Base-by-base conservation (phyloP, 2,888 invertebrate species). In the Gymnocheta viridis region DNA sequence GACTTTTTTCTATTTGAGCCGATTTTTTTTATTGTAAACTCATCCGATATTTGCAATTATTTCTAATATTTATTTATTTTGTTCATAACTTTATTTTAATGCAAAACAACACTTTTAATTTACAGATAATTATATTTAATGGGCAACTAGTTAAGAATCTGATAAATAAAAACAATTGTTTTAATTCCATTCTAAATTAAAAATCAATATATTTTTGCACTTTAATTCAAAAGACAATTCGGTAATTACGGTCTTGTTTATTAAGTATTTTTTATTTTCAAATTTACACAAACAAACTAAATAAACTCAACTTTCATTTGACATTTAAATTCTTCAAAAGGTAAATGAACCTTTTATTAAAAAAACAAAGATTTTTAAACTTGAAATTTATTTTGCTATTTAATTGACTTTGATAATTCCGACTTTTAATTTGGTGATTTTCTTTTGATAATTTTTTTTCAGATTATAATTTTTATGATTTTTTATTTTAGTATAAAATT, bases 291-390 rank as follows among this genome's bases (percentile, higher is more conserved):
- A 35, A 12, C 14, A 49, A 67, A 44, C 19, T 51, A 38, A 60
- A 54, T 51, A 38, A 60, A 54, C n/a, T 38, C 51, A 79, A 64
- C 44, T 54, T 79, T 70, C 51, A 64, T 64, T 72, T 72, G 70
- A 64, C 70, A 72, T 79, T 79, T 70, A 54, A 70, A 51, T 47
- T 58, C 44, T 5, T 6, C 14, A 24, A 32, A 70, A 70, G 51
- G 60, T 79, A 24, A 79, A 64, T 56, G 64, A 64, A 70, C 79
- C 24, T 78, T 69, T 49, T 47, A 7, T 9, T 22, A 32, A 56
- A 58, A 27, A 29, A 56, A 44, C n/a, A 27, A 17, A 56, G 4
- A 24, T 38, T 51, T 19, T 7, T 22, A 29, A 76, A 66, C 44
- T 19, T 44, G 44, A 54, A 41, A 35, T 67, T 24, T 32, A 14